Conservation (phyloP, 2,797 vertebrate genomes). For the Brachyrhaphis roseni region DNA sequence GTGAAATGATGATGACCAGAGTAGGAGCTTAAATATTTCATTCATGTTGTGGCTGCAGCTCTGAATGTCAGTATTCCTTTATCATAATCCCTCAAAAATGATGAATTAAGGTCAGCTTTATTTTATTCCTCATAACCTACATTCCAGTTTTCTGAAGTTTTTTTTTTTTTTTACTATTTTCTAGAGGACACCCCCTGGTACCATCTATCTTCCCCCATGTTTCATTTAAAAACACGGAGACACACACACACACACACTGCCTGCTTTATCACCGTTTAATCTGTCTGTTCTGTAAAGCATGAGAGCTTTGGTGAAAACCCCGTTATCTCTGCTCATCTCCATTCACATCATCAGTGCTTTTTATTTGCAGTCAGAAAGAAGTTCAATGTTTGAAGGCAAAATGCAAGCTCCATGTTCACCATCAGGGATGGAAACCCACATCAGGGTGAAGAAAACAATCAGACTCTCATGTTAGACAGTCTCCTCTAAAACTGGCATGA, state of each 20-base stretch:
- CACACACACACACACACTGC: slow-evolving; percentile 2
- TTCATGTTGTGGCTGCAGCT: slow-evolving; percentile 29
- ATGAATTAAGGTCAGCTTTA: not conserved
- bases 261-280: slow-evolving; percentile 12
- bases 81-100: slow-evolving; percentile 8
- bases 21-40: slow-evolving; percentile 4
- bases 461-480: slow-evolving; percentile 31
- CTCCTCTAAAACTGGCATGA: slow-evolving; percentile 39
- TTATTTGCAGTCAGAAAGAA: slow-evolving; percentile 36
- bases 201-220: not conserved
- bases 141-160: slow-evolving; percentile 2
- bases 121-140: not conserved
- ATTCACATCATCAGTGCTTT: slow-evolving; percentile 1
- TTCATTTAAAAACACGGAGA: slow-evolving; percentile 22
- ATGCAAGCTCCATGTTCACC: slow-evolving; percentile 64
- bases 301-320: slow-evolving; percentile 10
- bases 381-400: slow-evolving; percentile 32
- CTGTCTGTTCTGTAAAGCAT: slow-evolving; percentile 4
- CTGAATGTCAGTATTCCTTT: slow-evolving; percentile 10
- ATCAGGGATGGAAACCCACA: slow-evolving; percentile 63
- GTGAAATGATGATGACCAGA: slow-evolving; percentile 1
- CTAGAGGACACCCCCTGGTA: slow-evolving; percentile 5
- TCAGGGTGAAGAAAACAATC: slow-evolving; percentile 60
- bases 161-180: slow-evolving; percentile 6
- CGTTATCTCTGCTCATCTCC: slow-evolving; percentile 13